Evolutionary conservation across 1,140 invertebrate species (phyloP).

Genomic region (Heterodera carotae): DNA sequence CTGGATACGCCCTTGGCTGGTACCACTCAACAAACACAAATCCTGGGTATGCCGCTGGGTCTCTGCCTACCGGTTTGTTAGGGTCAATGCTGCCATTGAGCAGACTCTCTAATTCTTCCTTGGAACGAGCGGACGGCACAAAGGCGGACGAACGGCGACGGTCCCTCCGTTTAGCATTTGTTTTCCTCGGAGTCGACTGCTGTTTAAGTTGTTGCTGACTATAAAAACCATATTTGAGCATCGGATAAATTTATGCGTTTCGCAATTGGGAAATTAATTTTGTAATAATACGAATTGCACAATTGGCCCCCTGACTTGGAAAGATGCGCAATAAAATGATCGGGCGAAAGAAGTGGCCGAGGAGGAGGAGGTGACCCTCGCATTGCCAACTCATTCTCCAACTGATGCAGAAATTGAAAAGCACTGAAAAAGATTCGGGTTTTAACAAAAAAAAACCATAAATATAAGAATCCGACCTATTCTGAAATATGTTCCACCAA

Average conservation of each 20-base stretch:
- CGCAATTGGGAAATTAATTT: neutral
- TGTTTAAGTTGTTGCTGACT: neutral
- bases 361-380: slow-evolving; percentile 20
- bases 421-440: slow-evolving; percentile 5
- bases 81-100: slow-evolving; percentile 23
- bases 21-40: too few species aligned
- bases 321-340: neutral
- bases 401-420: slow-evolving; percentile 20
- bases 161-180: slow-evolving; percentile 14
- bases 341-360: slow-evolving; percentile 14
- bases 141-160: slow-evolving; percentile 25
- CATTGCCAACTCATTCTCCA: slow-evolving; percentile 22
- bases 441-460: too few species aligned
- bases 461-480: too few species aligned
- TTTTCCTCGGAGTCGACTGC: neutral
- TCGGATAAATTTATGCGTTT: too few species aligned
- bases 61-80: slow-evolving; percentile 31
- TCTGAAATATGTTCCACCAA: too few species aligned
- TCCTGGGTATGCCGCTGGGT: too few species aligned
- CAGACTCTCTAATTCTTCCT: slow-evolving; percentile 31
- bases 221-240: neutral
- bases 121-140: slow-evolving; percentile 20
- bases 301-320: neutral
- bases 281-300: neutral
- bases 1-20: too few species aligned